Conservation (phyloP, 2,888 invertebrate species). For the Megamerina dolium region DNA sequence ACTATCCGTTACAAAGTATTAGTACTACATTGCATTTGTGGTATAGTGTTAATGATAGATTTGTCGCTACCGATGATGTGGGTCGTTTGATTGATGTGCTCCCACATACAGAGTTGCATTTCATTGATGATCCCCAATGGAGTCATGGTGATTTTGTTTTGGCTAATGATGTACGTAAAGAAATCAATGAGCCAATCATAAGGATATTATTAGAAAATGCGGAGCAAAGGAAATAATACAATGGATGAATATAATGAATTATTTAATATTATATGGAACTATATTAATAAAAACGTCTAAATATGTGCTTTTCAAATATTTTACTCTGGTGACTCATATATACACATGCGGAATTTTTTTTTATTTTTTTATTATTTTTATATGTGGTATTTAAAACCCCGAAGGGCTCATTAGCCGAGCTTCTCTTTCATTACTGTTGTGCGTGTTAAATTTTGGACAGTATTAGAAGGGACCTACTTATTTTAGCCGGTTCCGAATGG, state of each 20-base stretch:
- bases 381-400: no score
- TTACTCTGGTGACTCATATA: no score
- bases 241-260: neutral
- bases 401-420: no score
- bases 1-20: constrained; percentile 31
- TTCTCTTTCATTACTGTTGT: no score
- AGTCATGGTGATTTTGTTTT: constrained; percentile 28
- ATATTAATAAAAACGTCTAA: no score
- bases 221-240: neutral
- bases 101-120: constrained; percentile 26
- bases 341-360: no score
- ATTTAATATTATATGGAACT: no score
- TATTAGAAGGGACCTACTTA: no score
- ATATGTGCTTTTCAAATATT: no score
- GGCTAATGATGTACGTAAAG: constrained; percentile 23
- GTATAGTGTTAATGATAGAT: constrained; percentile 32
- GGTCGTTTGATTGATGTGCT: constrained; percentile 21
- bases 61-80: constrained; percentile 36
- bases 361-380: no score
- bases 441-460: no score
- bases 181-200: constrained; percentile 31
- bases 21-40: constrained; percentile 29
- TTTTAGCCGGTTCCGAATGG: no score
- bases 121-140: constrained; percentile 30
- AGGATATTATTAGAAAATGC: constrained; percentile 29